A percentile compares a stretch with the other conserved stretches of the same genome.
Conservation (phyloP, 2,113 vertebrate species). For the Meriones unguiculatus region DNA sequence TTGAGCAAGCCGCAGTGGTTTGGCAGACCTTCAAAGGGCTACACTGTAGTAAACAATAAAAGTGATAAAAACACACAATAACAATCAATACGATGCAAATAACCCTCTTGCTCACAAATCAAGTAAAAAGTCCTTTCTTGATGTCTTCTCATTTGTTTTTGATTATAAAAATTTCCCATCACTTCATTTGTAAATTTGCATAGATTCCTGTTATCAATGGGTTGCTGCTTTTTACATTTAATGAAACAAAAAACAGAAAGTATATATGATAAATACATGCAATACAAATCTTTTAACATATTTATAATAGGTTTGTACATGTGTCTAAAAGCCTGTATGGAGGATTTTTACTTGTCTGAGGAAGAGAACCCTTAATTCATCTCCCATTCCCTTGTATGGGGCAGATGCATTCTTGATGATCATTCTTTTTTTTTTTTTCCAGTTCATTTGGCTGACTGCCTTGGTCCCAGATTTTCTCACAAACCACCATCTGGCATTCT, state of each 20-base stretch:
- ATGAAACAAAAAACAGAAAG: slow-evolving; percentile 34
- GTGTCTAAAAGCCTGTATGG: slow-evolving; percentile 32
- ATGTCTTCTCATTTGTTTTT: slow-evolving; percentile 57
- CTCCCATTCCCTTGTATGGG: slow-evolving; percentile 62
- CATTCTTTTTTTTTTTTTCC: slow-evolving; percentile 69
- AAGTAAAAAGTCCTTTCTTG: slow-evolving; percentile 67
- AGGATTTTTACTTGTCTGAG: slow-evolving; percentile 33
- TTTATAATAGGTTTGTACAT: neutral
- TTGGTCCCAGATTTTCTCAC: slow-evolving; percentile 74
- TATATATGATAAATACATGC: slow-evolving; percentile 40
- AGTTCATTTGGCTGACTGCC: slow-evolving; percentile 68
- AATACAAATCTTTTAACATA: neutral
- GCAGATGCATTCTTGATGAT: slow-evolving; percentile 65
- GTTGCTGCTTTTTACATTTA: slow-evolving; percentile 2
- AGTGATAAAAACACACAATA: slow-evolving; percentile 84
- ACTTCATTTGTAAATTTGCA: slow-evolving; percentile 32
- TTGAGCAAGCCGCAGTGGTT: slow-evolving; percentile 87
- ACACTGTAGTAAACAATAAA: slow-evolving; percentile 86
- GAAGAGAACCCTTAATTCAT: slow-evolving; percentile 43
- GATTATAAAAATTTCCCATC: slow-evolving; percentile 46
- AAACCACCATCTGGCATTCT: slow-evolving; percentile 77
- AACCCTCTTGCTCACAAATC: slow-evolving; percentile 80
- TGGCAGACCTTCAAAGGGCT: slow-evolving; percentile 89
- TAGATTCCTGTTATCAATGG: neutral
- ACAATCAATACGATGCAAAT: slow-evolving; percentile 81